phyloP scores from a whole-genome alignment of 2,113 vertebrate species.

The Shinisaurus crocodilurus region DNA sequence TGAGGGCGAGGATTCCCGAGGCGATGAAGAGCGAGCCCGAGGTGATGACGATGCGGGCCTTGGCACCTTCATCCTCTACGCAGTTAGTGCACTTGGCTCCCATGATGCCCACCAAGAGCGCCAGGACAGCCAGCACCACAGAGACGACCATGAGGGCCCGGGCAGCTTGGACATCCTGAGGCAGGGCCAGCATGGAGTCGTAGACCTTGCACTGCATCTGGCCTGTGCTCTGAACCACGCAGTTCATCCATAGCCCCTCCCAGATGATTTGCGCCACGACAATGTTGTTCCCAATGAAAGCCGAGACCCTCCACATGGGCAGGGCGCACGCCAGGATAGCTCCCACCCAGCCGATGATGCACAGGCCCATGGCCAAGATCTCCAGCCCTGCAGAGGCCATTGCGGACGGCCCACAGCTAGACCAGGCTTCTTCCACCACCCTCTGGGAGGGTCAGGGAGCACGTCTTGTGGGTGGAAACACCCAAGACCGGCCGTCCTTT shows the following conservation, averaged over 20 bases:
- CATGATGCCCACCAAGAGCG: constrained; percentile 82
- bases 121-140: constrained; percentile 81
- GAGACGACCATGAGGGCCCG: constrained; percentile 86
- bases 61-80: constrained; percentile 82
- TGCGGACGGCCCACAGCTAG: not conserved
- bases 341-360: constrained; percentile 85
- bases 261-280: constrained; percentile 90
- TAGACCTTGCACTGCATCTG: constrained; percentile 86
- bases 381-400: constrained; percentile 47
- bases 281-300: constrained; percentile 92
- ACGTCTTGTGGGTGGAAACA: not conserved
- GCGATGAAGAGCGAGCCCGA: constrained; percentile 81
- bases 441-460: not conserved
- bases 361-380: constrained; percentile 83
- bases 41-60: constrained; percentile 84
- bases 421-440: not conserved
- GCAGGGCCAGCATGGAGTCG: constrained; percentile 88
- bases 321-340: constrained; percentile 80
- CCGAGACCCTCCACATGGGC: constrained; percentile 89
- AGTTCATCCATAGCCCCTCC: constrained; percentile 95
- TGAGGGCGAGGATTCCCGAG: constrained; percentile 74
- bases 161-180: constrained; percentile 89
- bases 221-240: constrained; percentile 88
- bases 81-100: constrained; percentile 92
- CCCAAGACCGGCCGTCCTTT: not conserved